Evolutionary conservation across 2,888 invertebrate species (phyloP), one percentile per base, ranked within the genome.

Genomic region (Morpho deidamia): DNA sequence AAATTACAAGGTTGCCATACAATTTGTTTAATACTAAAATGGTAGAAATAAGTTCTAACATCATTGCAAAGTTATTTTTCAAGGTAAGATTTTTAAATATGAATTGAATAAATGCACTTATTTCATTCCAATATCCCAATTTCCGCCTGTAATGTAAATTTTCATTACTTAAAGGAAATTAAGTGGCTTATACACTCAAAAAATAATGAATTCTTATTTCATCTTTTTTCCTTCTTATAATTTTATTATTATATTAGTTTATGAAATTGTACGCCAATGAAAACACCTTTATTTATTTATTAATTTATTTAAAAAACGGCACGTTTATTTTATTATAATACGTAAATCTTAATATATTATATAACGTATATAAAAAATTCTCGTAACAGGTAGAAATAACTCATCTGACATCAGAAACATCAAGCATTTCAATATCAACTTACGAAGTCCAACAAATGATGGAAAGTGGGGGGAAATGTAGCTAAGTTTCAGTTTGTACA

Each of bases 331-430:
- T 23, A 23, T 23, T 23, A 23, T 23, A 1, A 23, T 23, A 2
- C 23, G 23, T 23, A 23, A 5, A 23, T 23, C 23, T 23, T 23
- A 23, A 23, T 23, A 23, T 23, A 23, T 23, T 23, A 23, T 39
- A 11, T 23, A 23, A 23, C 23, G 23, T 1, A 23, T 23, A 23
- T 23, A 14, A 23, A 43, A 4, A 37, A 50, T 53, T 47, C 23
- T 51, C 38, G 55, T 55, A 50, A 66, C 85, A 88, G 88, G 79
- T 82, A 48, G 85, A 88, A 74, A 76, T 88, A 49, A 71, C 74
- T 0, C 87, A 85, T 56, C 75, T 88, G 11, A 67, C 80, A 9
- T 83, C 81, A 4, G 85, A 88, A 66, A 86, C 78, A 0, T 78
- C 84, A 32, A 79, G 76, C 54, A 78, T 89, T 45, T 78, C 76